A percentile compares a stretch with the other conserved stretches of the same genome.
phyloP scores from a whole-genome alignment of 2,113 vertebrate genomes.

The human region DNA sequence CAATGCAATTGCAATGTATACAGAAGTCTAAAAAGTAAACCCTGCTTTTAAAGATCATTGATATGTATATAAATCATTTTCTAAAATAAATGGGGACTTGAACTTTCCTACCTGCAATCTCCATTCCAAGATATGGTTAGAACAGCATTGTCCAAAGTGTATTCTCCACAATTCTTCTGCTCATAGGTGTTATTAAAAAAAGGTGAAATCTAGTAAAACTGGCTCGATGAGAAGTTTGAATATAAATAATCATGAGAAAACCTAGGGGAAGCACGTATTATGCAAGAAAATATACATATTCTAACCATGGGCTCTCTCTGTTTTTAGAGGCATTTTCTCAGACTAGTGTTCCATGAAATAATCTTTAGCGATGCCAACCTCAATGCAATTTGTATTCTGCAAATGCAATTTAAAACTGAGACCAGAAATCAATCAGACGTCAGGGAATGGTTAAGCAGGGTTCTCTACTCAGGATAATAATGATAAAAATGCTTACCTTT shows the following conservation, averaged over 20 bases:
- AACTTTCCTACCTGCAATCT: constrained; percentile 3
- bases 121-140: neutral
- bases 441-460: constrained; percentile 11
- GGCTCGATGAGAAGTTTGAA: constrained; percentile 14
- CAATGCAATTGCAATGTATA: neutral
- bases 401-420: constrained; percentile 38
- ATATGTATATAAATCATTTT: neutral
- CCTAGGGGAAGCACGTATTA: neutral
- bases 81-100: neutral
- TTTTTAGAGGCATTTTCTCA: constrained; percentile 39
- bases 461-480: constrained; percentile 9
- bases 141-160: neutral
- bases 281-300: neutral
- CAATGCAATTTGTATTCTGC: constrained; percentile 12
- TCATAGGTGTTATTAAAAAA: neutral
- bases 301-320: neutral
- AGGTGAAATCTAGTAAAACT: constrained; percentile 2
- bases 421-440: constrained; percentile 38
- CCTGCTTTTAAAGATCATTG: neutral
- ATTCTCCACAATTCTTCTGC: neutral
- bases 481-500: constrained; percentile 44
- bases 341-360: constrained; percentile 10
- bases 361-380: neutral
- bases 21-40: neutral
- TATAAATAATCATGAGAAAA: constrained; percentile 11